These are phyloP conservation scores for Chloropsis hardwickii DNA, from an alignment of 2,113 vertebrate genomes.

Conservation along the genomic window DNA sequence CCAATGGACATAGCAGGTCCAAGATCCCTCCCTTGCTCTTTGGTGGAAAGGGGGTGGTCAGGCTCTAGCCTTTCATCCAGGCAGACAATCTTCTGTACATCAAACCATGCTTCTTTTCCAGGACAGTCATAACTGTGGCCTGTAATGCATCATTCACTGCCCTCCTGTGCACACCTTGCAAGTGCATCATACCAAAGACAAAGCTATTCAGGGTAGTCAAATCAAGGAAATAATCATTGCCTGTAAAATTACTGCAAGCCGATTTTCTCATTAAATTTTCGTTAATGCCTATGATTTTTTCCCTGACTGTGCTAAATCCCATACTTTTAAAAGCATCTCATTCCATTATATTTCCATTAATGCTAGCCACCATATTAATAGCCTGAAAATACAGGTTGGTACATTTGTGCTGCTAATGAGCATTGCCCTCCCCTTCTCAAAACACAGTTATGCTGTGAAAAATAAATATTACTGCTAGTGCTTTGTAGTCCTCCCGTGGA, in stretches of 20 bases:
- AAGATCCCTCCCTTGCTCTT: background rate
- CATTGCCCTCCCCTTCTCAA: background rate
- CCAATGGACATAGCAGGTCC: accelerated
- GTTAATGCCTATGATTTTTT: slow-evolving; percentile 17
- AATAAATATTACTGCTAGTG: background rate
- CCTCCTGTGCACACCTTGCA: background rate
- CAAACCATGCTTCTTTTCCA: background rate
- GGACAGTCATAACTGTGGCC: background rate
- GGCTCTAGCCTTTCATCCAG: background rate
- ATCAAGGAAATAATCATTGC: slow-evolving; percentile 21
- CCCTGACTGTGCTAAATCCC: slow-evolving; percentile 4
- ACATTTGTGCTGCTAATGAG: slow-evolving; percentile 6
- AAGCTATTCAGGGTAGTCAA: background rate
- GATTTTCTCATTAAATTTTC: slow-evolving; percentile 63
- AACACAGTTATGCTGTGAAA: background rate
- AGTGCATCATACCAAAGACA: background rate
- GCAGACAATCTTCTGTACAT: background rate
- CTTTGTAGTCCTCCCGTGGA: background rate
- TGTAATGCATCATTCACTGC: background rate
- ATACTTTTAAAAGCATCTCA: slow-evolving; percentile 5
- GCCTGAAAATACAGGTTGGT: background rate
- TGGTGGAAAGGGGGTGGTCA: background rate
- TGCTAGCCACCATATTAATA: slow-evolving; percentile 11
- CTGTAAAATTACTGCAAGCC: slow-evolving; percentile 49
- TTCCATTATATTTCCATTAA: slow-evolving; percentile 56